phyloP scores from a whole-genome alignment of 2,888 invertebrate species.

The Cephonodes hylas region DNA sequence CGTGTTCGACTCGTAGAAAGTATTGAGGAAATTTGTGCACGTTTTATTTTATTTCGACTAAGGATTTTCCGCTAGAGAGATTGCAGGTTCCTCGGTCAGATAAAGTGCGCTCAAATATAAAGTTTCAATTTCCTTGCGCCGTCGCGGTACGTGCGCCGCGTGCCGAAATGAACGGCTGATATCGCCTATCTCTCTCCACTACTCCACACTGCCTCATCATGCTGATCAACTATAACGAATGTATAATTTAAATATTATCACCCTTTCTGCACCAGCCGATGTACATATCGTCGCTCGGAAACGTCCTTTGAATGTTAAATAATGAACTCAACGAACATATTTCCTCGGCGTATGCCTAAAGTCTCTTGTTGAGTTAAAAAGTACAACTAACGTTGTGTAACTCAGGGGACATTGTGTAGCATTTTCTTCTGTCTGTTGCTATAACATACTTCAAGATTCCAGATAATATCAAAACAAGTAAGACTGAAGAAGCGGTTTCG shows the following conservation, averaged over 20 bases:
- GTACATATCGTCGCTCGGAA: too few relatives aligned
- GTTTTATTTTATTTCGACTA: constrained; percentile 67
- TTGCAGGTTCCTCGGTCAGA: constrained; percentile 65
- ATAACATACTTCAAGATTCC: too few relatives aligned
- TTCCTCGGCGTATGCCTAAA: too few relatives aligned
- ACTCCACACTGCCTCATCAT: constrained; percentile 14
- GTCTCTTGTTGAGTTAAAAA: too few relatives aligned
- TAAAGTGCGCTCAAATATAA: constrained; percentile 76
- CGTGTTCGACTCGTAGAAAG: constrained; percentile 48
- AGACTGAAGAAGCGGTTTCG: too few relatives aligned
- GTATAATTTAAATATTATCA: background rate
- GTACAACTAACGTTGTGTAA: too few relatives aligned
- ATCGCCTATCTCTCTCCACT: constrained; percentile 48
- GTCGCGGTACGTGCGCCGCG: constrained; percentile 59
- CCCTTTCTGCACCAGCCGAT: too few relatives aligned
- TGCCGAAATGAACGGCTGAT: constrained; percentile 51
- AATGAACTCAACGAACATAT: too few relatives aligned
- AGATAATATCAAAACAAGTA: too few relatives aligned
- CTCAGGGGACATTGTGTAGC: too few relatives aligned
- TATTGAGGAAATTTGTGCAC: constrained; percentile 53
- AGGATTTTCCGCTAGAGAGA: constrained; percentile 61
- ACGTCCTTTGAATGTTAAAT: too few relatives aligned
- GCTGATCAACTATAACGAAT: background rate
- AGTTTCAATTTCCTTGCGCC: constrained; percentile 72
- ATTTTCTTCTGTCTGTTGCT: too few relatives aligned